These are phyloP conservation scores for Amblyraja radiata DNA, from an alignment of 2,797 vertebrate species.

Conservation along the genomic window DNA sequence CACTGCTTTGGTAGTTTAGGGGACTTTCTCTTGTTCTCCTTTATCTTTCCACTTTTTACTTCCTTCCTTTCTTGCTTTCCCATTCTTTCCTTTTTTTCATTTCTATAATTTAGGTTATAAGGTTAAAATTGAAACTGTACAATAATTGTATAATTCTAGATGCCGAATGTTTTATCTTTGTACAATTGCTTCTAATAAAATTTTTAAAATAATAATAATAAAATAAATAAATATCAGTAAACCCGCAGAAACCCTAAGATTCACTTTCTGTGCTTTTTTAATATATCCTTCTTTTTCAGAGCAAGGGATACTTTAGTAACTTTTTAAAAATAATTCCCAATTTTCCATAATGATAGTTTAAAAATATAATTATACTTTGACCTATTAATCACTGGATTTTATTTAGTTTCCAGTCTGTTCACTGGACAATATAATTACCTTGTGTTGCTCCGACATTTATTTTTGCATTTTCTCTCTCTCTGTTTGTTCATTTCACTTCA, in stretches of 20 bases:
- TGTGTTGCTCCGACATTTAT: neutral
- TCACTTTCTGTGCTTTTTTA: neutral
- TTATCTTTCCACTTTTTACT: no score
- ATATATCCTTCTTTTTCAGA: neutral
- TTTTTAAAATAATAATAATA: no score
- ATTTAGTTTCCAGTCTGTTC: neutral
- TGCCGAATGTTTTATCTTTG: no score
- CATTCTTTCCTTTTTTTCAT: no score
- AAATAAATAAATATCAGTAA: neutral
- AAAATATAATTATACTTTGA: neutral
- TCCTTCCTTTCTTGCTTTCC: no score
- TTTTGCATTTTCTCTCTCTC: neutral
- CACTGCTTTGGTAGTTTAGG: no score
- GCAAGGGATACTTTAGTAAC: neutral
- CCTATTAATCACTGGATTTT: neutral
- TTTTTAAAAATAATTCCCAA: neutral
- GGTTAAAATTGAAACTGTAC: no score
- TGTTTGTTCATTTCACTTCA: neutral
- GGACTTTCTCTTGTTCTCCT: no score
- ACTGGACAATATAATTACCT: neutral
- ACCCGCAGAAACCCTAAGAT: neutral
- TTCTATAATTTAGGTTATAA: no score
- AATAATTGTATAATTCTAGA: no score
- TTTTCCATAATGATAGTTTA: slow-evolving; percentile 1
- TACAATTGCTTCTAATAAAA: no score